Base-by-base conservation (phyloP, 2,113 vertebrate genomes). In the Rhagologus leucostigma region DNA sequence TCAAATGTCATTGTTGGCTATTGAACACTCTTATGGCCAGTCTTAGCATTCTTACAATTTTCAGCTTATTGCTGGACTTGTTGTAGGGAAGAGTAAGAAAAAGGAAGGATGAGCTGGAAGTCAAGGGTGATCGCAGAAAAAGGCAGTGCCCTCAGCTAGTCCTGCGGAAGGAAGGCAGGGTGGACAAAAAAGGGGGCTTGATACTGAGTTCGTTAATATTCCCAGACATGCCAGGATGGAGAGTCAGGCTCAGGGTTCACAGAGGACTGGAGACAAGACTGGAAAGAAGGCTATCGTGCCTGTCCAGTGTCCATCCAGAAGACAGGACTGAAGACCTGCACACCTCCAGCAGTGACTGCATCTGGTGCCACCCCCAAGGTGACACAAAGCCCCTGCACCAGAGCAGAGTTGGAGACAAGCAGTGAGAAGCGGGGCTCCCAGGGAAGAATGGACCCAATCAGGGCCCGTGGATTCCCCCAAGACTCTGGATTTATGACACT, bases 381-480 rank as follows among this genome's bases (percentile, higher is more conserved):
- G 23, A 53, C 16, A 60, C 0, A 5, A 16, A 75, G 15, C 2
- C 7, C 22, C 29, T 11, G 7, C 18, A 62, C 9, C 9, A 18
- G 7, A 33, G 20, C 26, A 62, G 29, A 52, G 11, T 0, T 77
- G 63, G 17, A 52, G 14, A 44, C 17, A 57, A 13, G 12, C 10
- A 41, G 7, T 26, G 7, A 1, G 9, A 4, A 41, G 4, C 2
- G 6, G 1, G 7, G 1, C 13, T 84, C 10, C 6, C 44, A 75
- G 33, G 52, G 18, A 42, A 75, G 16, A 23, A 30, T 52, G 42
- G 29, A 44, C 37, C 7, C 11, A 39, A 19, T 32, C 22, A n/a
- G 10, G 27, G 21, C 35, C 49, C 30, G 6, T 15, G 39, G 8
- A 7, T 30, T 18, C 2, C 32, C 17, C 7, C 35, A 59, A 22